A percentile compares a stretch with the other conserved stretches of the same genome.
These are phyloP conservation scores for Myotis daubentonii DNA, from an alignment of 2,797 vertebrate species.

Conservation along the genomic window DNA sequence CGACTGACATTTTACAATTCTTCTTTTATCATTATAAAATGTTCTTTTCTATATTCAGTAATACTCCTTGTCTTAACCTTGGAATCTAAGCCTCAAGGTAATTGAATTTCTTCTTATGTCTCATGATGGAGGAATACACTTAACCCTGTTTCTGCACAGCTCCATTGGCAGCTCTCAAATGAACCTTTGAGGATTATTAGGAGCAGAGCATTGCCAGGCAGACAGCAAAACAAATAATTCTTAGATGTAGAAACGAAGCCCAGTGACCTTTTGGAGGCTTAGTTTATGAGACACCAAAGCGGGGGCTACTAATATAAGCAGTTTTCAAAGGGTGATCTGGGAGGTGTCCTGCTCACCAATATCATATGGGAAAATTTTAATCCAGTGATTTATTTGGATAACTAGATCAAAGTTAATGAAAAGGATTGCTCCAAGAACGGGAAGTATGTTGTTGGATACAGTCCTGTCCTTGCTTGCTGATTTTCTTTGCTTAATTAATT, in stretches of 20 bases:
- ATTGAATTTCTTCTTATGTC: background rate
- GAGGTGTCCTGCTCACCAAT: slow-evolving; percentile 25
- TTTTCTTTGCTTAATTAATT: slow-evolving; percentile 81
- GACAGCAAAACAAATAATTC: background rate
- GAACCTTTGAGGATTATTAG: background rate
- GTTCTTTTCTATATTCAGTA: background rate
- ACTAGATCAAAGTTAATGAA: slow-evolving; percentile 47
- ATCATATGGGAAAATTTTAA: background rate
- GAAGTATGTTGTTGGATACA: slow-evolving; percentile 52
- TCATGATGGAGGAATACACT: background rate
- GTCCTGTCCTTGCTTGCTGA: slow-evolving; percentile 72
- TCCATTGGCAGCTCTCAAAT: background rate
- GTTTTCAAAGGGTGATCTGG: slow-evolving; percentile 9
- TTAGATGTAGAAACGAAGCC: background rate
- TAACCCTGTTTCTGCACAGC: background rate
- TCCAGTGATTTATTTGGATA: slow-evolving; percentile 67
- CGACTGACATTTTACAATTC: background rate
- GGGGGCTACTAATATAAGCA: background rate
- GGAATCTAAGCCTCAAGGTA: background rate
- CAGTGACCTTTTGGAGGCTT: background rate
- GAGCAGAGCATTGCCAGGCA: background rate
- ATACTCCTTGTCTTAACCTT: background rate
- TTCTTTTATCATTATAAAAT: slow-evolving; percentile 1
- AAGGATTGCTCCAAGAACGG: slow-evolving; percentile 27
- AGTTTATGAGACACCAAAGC: background rate